These are phyloP conservation scores for Lumbricus terrestris DNA, from an alignment of 2,888 invertebrate species.

Conservation along the genomic window DNA sequence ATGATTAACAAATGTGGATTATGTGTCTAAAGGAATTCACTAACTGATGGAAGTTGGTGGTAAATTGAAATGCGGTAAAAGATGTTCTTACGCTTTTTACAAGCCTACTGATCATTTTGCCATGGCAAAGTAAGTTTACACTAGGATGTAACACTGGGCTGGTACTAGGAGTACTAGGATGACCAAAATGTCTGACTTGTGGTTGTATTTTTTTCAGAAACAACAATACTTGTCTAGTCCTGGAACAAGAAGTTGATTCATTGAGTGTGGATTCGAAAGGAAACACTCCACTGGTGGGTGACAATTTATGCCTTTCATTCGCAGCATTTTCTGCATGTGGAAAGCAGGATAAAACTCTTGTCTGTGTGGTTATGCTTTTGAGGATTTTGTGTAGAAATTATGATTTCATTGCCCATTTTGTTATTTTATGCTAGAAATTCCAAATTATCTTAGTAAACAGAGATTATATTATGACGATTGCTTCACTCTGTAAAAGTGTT, in stretches of 20 bases:
- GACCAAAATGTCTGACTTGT: background rate
- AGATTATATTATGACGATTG: background rate
- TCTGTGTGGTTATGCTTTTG: background rate
- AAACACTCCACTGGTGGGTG: constrained; percentile 79
- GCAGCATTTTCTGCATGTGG: background rate
- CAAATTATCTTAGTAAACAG: background rate
- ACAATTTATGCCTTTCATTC: background rate
- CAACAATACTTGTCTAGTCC: constrained; percentile 80
- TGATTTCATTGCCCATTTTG: too few species aligned
- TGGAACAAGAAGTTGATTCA: constrained; percentile 89
- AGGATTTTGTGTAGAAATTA: background rate
- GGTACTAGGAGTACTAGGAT: too few species aligned
- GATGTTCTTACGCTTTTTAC: too few species aligned
- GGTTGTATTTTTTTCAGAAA: constrained; percentile 22
- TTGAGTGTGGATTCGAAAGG: constrained; percentile 66
- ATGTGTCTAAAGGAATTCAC: too few species aligned
- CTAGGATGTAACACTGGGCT: background rate
- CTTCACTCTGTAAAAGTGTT: background rate
- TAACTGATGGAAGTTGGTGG: too few species aligned
- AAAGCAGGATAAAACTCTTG: background rate
- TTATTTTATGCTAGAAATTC: too few species aligned
- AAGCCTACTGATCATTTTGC: too few species aligned
- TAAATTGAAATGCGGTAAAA: too few species aligned
- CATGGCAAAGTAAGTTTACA: too few species aligned
- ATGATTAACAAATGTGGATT: too few species aligned